Evolutionary conservation across 2,113 vertebrate species (phyloP).

Genomic region (Seriola aureovittata): DNA sequence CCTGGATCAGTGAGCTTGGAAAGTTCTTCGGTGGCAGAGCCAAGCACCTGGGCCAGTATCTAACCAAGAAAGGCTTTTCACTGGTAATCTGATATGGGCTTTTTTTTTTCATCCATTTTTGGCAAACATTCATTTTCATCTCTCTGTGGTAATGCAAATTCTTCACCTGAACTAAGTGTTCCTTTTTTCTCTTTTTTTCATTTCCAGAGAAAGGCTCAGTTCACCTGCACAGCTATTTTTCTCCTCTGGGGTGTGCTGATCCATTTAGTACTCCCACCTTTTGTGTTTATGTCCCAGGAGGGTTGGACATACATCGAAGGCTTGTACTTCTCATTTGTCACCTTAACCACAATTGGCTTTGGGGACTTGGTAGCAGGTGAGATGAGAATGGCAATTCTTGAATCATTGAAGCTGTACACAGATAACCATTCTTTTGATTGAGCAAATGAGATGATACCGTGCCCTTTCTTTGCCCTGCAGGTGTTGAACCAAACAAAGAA

Average conservation of each 20-base stretch:
- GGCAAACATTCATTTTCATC: background rate
- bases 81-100: constrained; percentile 84
- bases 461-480: constrained; percentile 73
- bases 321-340: constrained; percentile 97
- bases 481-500: constrained; percentile 92
- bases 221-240: constrained; percentile 96
- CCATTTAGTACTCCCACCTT: constrained; percentile 95
- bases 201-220: constrained; percentile 93
- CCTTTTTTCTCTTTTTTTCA: constrained; percentile 10
- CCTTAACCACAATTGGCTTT: constrained; percentile 97
- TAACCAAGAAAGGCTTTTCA: constrained; percentile 94
- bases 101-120: background rate
- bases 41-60: constrained; percentile 94
- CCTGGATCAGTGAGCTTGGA: constrained; percentile 97
- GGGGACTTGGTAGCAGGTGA: constrained; percentile 96
- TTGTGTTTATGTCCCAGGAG: constrained; percentile 97
- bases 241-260: constrained; percentile 95
- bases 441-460: too few species aligned
- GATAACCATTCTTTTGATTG: background rate
- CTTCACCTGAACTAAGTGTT: constrained; percentile 2
- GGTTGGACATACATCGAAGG: constrained; percentile 96
- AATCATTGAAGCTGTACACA: too few species aligned
- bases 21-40: constrained; percentile 98
- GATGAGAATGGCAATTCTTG: background rate
- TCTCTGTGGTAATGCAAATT: background rate